These are phyloP conservation scores for Mormyrus proboscirostris DNA, from an alignment of 2,797 vertebrate genomes.

Conservation along the genomic window DNA sequence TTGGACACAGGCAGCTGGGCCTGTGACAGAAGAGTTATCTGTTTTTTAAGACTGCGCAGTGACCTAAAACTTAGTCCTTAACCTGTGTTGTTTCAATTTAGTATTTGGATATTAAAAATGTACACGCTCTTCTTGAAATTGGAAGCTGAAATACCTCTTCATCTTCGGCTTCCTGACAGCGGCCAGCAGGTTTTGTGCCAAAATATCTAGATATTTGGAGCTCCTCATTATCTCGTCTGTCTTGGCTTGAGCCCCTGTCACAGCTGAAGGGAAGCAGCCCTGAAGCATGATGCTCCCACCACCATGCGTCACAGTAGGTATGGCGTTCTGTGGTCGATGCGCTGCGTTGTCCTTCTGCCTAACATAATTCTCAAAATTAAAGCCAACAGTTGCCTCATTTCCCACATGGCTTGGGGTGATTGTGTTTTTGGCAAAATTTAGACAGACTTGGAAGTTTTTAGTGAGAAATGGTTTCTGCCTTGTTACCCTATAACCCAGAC, in stretches of 20 bases:
- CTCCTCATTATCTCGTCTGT: neutral
- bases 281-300: neutral
- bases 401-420: neutral
- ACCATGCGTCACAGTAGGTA: neutral
- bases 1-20: neutral
- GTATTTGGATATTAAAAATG: neutral
- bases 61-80: neutral
- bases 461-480: neutral
- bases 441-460: neutral
- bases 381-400: neutral
- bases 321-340: neutral
- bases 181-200: neutral
- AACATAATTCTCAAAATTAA: neutral
- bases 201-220: neutral
- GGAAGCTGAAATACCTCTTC: neutral
- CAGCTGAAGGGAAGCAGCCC: neutral
- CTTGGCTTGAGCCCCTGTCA: neutral
- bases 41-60: neutral
- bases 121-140: neutral
- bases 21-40: neutral
- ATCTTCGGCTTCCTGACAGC: neutral
- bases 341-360: neutral
- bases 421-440: neutral
- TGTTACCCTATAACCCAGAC: neutral
- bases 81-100: neutral